phyloP scores from a whole-genome alignment of 2,113 vertebrate genomes.

The Festucalex cinctus region DNA sequence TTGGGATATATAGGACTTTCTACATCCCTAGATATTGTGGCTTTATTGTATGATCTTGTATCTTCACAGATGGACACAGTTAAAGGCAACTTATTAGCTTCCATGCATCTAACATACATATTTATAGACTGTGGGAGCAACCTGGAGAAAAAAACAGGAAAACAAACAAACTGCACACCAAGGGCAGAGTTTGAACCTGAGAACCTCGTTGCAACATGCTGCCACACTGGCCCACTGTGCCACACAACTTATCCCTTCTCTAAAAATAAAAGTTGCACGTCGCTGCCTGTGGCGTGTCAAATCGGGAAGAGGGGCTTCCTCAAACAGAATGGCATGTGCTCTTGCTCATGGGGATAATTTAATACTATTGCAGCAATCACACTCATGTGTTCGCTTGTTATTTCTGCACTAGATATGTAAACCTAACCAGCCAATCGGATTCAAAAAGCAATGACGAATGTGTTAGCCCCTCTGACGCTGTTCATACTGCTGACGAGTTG shows the following conservation, averaged over 20 bases:
- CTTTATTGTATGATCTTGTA: too few relatives aligned
- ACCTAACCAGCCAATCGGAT: neutral
- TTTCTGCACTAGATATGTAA: constrained; percentile 32
- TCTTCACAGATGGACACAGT: too few relatives aligned
- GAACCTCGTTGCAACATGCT: constrained; percentile 2
- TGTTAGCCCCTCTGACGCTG: neutral
- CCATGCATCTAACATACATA: too few relatives aligned
- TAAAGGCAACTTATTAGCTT: too few relatives aligned
- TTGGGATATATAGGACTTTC: too few relatives aligned
- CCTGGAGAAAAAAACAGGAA: neutral
- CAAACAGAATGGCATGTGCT: constrained; percentile 62
- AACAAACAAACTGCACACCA: neutral
- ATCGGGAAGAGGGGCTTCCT: constrained; percentile 29
- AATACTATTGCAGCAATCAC: constrained; percentile 35
- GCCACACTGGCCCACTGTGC: neutral
- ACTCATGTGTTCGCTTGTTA: constrained; percentile 35
- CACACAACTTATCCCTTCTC: constrained; percentile 15
- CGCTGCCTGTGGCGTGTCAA: constrained; percentile 23
- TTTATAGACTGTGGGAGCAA: too few relatives aligned
- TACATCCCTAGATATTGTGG: too few relatives aligned
- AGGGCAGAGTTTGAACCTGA: neutral
- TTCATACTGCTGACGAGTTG: constrained; percentile 3
- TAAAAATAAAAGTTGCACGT: constrained; percentile 45
- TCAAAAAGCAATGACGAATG: constrained; percentile 12
- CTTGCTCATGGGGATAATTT: constrained; percentile 44